Evolutionary conservation across 2,113 vertebrate genomes (phyloP), one percentile per base, ranked within the genome.

Genomic region (Pollimyrus isidori): DNA sequence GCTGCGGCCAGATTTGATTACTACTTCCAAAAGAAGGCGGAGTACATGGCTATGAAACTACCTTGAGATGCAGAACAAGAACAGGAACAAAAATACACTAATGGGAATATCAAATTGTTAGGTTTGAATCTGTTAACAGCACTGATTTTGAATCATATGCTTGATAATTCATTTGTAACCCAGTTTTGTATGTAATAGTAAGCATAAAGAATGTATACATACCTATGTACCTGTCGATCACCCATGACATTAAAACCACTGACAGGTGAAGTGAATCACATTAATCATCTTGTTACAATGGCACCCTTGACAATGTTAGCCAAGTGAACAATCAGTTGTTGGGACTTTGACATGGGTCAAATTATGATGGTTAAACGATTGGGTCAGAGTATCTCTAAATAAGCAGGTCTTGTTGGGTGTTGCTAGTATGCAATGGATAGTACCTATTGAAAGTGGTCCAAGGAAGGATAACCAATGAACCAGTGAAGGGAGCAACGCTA

Each of bases 11-110:
- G 91, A 23, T 90, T 91, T 88, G 65, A 90, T 52, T 82, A n/a
- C 58, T 91, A 91, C 73, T 91, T 91, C 65, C 82, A 87, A 45
- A 90, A 52, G 88, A 91, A 91, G 84, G 62, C 42, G 26, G 88
- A 90, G 10, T 39, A 84, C 84, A 26, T 90, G 45, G 85, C 65
- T n/a, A 89, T 91, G 91, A 26, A 87, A 42, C 85, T 91, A 26
- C 65, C 83, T 69, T 69, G 82, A 56, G 48, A 30, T 50, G 48
- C 45, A 87, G n/a, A 39, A 26, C 13, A 35, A 42, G 17, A 87
- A 39, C 42, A 39, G 73, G n/a, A 53, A 86, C 49, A 87, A 83
- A 80, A 53, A 45, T 52, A 26, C 13, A 19, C 13, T 49, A 46
- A 85, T 4, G 39, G 42, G 48, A n/a, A 19, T 19, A 80, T 48